These are phyloP conservation scores for Dreissena rostriformis DNA, from an alignment of 1,140 invertebrate genomes.

Conservation along the genomic window DNA sequence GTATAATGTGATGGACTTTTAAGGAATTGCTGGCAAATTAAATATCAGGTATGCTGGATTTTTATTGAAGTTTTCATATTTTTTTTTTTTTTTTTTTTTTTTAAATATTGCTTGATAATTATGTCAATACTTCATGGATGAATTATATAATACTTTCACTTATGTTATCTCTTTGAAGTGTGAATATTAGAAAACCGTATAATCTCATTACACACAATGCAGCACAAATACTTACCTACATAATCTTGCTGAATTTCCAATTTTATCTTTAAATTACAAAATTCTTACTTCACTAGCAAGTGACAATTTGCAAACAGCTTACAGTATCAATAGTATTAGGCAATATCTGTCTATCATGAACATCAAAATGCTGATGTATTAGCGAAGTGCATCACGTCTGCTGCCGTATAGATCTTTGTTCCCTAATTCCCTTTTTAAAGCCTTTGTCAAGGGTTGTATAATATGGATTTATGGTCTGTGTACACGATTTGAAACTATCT, in stretches of 20 bases:
- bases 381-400: background rate
- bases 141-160: too few relatives aligned
- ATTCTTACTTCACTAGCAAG: constrained; percentile 26
- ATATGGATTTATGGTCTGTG: constrained; percentile 19
- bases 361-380: background rate
- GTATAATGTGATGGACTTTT: too few relatives aligned
- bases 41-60: too few relatives aligned
- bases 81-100: too few relatives aligned
- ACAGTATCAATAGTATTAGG: constrained; percentile 35
- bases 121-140: too few relatives aligned
- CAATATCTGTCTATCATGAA: background rate
- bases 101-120: too few relatives aligned
- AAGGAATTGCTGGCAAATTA: too few relatives aligned
- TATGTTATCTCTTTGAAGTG: too few relatives aligned
- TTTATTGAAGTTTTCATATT: too few relatives aligned
- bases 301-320: constrained; percentile 35
- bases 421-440: constrained; percentile 24
- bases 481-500: background rate
- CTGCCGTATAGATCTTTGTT: constrained; percentile 12
- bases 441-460: constrained; percentile 29
- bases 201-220: background rate
- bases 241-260: background rate
- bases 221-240: background rate
- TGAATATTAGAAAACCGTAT: too few relatives aligned
- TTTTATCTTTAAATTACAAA: constrained; percentile 42